These are phyloP conservation scores for Reticulitermes lucifugus DNA, from an alignment of 2,888 invertebrate genomes.

Conservation along the genomic window DNA sequence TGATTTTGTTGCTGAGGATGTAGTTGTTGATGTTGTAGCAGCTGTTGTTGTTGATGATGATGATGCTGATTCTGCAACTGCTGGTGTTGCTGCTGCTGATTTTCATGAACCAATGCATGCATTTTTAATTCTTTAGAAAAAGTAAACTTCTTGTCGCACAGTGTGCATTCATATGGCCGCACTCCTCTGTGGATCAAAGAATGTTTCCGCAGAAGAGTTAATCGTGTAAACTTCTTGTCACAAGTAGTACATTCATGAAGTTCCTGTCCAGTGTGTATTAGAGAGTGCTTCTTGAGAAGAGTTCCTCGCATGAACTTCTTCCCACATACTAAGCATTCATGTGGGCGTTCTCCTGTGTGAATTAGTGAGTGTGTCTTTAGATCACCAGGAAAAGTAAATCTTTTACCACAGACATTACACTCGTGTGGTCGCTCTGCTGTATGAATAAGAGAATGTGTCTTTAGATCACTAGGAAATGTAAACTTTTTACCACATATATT, in stretches of 20 bases:
- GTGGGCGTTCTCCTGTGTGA: constrained; percentile 20
- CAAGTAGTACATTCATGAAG: constrained; percentile 21
- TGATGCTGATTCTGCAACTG: neutral
- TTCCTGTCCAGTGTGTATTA: constrained; percentile 1
- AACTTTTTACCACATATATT: constrained; percentile 15
- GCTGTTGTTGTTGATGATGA: neutral
- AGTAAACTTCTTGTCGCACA: constrained; percentile 23
- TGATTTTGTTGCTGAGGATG: neutral
- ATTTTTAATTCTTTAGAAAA: constrained; percentile 12
- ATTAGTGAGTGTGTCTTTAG: constrained; percentile 13
- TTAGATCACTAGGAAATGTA: constrained; percentile 28
- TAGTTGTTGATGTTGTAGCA: neutral
- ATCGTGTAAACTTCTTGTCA: constrained; percentile 5
- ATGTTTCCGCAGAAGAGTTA: constrained; percentile 21
- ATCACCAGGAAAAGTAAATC: constrained; percentile 27
- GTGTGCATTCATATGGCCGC: neutral
- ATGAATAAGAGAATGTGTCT: constrained; percentile 27
- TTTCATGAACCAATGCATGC: constrained; percentile 11
- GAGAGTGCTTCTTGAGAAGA: constrained; percentile 15
- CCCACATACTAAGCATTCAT: constrained; percentile 20
- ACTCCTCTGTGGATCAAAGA: constrained; percentile 10
- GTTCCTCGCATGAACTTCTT: constrained; percentile 9
- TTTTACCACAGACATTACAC: constrained; percentile 23
- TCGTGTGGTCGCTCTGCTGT: constrained; percentile 25
- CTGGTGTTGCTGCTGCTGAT: neutral